Evolutionary conservation across 2,888 invertebrate species (phyloP), one percentile per base, ranked within the genome.

Genomic region (Lasioglossum calceatum): DNA sequence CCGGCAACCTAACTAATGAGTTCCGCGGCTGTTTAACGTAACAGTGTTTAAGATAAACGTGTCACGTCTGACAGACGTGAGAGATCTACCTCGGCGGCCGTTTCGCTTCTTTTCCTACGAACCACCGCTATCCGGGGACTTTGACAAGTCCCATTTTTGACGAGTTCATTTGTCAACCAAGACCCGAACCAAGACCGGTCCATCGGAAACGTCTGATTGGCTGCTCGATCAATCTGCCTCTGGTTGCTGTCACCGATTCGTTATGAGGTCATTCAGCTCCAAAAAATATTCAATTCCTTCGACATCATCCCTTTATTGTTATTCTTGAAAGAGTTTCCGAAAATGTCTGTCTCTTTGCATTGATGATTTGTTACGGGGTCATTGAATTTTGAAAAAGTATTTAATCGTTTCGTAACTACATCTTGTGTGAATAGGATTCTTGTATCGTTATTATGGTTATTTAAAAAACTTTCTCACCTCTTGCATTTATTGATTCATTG

Each of bases 41-140:
- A 73, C 85, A 73, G 80, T 85, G 86, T 85, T 86, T 86, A 86
- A 86, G 86, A 85, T 86, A 86, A 81, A 86, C 86, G 74, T 78
- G 81, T 81, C 81, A 86, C 77, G 86, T 72, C 77, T 78, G 86
- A 80, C 81, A 86, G 81, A 74, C 81, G 86, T 86, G 86, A 86
- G 70, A 81, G 75, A 86, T 85, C 75, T 47, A 54, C 73, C 54
- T 10, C 58, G 54, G 39, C 5, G 50, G 39, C 39, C 73, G 73
- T 74, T 61, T 78, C n/a, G 74, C 74, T 27, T 74, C 80, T 73
- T 85, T 75, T 85, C 61, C 70, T 23, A 32, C 32, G 27, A 58
- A 42, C 61, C 23, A n/a, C 5, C 50, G n/a, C 32, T 42, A 23
- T 47, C 36, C 36, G 54, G 77, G 2, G 23, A 50, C 27, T 61